Base-by-base conservation (phyloP, 2,888 invertebrate species). In the Athetis lepigone region DNA sequence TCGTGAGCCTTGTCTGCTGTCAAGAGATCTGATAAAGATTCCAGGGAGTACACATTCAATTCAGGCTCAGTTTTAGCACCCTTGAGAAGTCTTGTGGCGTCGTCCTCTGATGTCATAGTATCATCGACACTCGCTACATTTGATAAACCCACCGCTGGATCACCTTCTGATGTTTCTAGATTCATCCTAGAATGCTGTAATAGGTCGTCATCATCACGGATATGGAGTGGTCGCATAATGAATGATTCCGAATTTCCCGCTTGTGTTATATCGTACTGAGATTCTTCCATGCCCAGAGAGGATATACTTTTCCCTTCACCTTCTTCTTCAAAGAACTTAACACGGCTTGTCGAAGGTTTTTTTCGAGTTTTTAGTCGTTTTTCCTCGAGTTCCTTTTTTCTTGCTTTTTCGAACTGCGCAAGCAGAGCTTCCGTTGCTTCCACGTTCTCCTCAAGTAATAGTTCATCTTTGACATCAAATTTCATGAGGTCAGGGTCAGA, bases 361-460 rank as follows among this genome's bases (percentile, higher is more conserved):
- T 52, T 54, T 8, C 40, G 36, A 21, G 2, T 39, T 42, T 29
- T 63, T 36, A 36, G 1, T 46, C 23, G 55, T 42, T 45, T 59
- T 56, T 33, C 36, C 5, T 55, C 46, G 13, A 39, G 49, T 58
- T 74, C 60, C 62, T 67, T 56, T 58, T 68, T 69, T 37, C 64
- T 70, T 9, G 64, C 65, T 47, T 63, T 63, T 27, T 81, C 76
- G 50, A 81, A 66, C 39, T 81, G 73, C 18, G 76, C 66, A 13
- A 83, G 62, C 2, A 83, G 60, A 13, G 70, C 75, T 8, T 70
- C 69, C 7, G 85, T 83, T 13, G 82, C 75, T 63, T 66, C 78
- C 33, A 81, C 77, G 7, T 81, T 77, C 50, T 84, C 83, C 29
- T 82, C 75, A n/a, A 75, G 50, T 11, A 79, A 57, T 18, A 82